phyloP scores from a whole-genome alignment of 2,888 invertebrate species.

The Cordilura impudica region DNA sequence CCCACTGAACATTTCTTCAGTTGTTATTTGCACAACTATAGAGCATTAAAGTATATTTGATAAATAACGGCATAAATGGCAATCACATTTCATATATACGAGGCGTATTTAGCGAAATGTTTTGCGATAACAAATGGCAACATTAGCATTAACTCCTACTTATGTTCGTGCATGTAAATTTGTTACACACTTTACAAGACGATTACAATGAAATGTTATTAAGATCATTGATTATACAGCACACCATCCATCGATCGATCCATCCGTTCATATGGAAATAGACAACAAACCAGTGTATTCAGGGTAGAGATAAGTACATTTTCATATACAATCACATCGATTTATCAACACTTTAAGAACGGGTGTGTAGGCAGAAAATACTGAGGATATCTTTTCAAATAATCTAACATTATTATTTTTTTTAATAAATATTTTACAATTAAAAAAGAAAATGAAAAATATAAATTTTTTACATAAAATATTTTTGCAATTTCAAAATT shows the following conservation, averaged over 20 bases:
- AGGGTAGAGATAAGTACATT: background rate
- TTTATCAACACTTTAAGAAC: background rate
- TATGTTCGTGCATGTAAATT: slow-evolving; percentile 24
- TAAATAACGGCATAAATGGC: background rate
- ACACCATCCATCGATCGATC: background rate
- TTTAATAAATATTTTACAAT: background rate
- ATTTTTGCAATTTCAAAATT: slow-evolving; percentile 24
- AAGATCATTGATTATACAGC: slow-evolving; percentile 32
- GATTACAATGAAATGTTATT: slow-evolving; percentile 15
- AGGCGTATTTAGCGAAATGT: background rate
- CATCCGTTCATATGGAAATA: background rate
- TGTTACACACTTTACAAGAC: slow-evolving; percentile 17
- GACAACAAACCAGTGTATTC: background rate
- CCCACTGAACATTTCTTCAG: background rate
- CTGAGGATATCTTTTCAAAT: background rate
- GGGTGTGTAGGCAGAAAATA: slow-evolving; percentile 17
- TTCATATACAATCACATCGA: background rate
- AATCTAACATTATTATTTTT: background rate
- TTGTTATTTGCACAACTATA: too few relatives aligned
- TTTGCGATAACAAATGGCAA: background rate
- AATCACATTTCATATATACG: background rate
- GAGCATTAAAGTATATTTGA: background rate
- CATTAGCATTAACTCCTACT: slow-evolving; percentile 18
- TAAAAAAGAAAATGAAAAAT: too few relatives aligned
- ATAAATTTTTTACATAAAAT: too few relatives aligned